Evolutionary conservation across 2,888 invertebrate species (phyloP).

Genomic region (Tipula lateralis): DNA sequence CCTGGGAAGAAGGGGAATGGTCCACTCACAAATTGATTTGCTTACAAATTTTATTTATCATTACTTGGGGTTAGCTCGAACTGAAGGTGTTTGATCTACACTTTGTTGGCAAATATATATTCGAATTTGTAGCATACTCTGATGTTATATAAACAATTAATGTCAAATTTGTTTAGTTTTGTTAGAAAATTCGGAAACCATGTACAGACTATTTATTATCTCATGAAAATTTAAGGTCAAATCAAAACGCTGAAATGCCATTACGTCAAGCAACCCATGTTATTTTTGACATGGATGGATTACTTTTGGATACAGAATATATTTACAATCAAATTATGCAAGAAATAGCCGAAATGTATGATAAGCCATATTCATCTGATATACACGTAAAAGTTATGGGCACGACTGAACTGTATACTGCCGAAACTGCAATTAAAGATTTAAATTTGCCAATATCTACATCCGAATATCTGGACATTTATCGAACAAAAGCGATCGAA

Average conservation of each 20-base stretch:
- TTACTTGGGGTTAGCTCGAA: too few relatives aligned
- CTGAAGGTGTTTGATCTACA: too few relatives aligned
- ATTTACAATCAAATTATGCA: constrained; percentile 71
- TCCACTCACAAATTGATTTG: too few relatives aligned
- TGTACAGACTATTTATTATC: too few relatives aligned
- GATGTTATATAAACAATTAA: too few relatives aligned
- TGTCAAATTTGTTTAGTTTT: too few relatives aligned
- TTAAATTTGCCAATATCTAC: constrained; percentile 63
- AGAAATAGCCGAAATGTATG: constrained; percentile 64
- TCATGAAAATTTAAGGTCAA: too few relatives aligned
- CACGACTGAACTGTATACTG: constrained; percentile 63
- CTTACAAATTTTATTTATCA: too few relatives aligned
- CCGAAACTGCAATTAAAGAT: constrained; percentile 63
- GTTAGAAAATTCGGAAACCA: too few relatives aligned
- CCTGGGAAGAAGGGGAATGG: too few relatives aligned
- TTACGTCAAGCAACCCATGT: constrained; percentile 53
- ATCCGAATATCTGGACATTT: constrained; percentile 60
- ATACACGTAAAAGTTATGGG: constrained; percentile 73
- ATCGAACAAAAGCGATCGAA: constrained; percentile 56
- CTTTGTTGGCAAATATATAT: too few relatives aligned
- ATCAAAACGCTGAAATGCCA: neutral
- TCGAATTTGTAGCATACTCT: too few relatives aligned
- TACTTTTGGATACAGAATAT: constrained; percentile 69
- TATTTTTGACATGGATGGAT: constrained; percentile 60
- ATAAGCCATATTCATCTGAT: constrained; percentile 72